Evolutionary conservation across 2,113 vertebrate genomes (phyloP), one percentile per base, ranked within the genome.

Genomic region (Eulemur macaco): DNA sequence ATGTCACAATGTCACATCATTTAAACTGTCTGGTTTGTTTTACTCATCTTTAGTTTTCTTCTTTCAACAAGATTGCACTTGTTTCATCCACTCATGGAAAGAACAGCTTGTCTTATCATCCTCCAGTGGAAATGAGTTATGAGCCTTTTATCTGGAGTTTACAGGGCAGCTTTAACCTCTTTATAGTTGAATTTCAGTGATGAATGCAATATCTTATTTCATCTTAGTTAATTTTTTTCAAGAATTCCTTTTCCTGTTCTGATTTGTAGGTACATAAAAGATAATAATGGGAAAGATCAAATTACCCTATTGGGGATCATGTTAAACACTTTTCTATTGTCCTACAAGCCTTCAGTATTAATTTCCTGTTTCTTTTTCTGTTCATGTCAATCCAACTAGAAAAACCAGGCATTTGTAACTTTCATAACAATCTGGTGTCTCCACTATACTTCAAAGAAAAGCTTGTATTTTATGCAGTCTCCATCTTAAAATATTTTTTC

Each of bases 161-260:
- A 7, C 39, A 93, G 82, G 78, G 42, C 78, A 37, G 60, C 86
- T 97, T 98, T 97, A 96, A 92, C 95, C n/a, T 98, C 96, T 96
- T 91, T 87, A 71, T 89, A 97, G 47, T 90, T 63, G 96, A 91
- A 81, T 86, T 94, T 81, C 81, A 66, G 3, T 95, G 96, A 93
- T 78, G 97, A 97, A 90, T 87, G 90, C 83, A 77, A 3, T 95
- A 93, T 81, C 52, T 86, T 27, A 83, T 98, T 98, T 97, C 85
- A 94, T 96, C 86, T 90, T 90, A 50, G 66, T 97, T 97, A 52
- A 39, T 18, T 5, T 94, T 71, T 37, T 25, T 50, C 20, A 91
- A 94, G 68, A 94, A 86, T 94, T 12, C 47, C 56, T 97, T 85
- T 92, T 92, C 47, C 23, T 25, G 42, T 97, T 97, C 80, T 96